Evolutionary conservation across 2,797 vertebrate species (phyloP).

Genomic region (Notoglanidium macrostoma): DNA sequence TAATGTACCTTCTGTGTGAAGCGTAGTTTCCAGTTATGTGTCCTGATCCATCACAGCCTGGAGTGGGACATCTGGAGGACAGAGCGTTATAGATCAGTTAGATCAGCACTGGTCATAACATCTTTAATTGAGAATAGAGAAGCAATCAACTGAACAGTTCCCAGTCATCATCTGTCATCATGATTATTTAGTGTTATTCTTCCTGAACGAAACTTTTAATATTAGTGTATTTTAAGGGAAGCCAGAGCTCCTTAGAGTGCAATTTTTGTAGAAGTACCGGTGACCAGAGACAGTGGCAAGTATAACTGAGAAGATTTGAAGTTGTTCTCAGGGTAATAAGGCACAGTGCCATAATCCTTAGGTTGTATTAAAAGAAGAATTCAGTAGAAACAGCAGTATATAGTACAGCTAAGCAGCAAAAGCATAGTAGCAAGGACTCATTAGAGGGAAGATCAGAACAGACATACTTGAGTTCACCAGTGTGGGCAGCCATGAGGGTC

Average conservation of each 20-base stretch:
- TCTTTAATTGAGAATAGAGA: background rate
- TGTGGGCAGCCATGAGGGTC: constrained; percentile 99
- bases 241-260: background rate
- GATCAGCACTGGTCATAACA: background rate
- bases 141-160: background rate
- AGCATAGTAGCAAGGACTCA: constrained; percentile 23
- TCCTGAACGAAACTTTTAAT: background rate
- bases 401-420: constrained; percentile 32
- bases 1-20: constrained; percentile 90
- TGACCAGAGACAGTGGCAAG: background rate
- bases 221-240: background rate
- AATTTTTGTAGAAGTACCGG: background rate
- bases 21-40: constrained; percentile 99
- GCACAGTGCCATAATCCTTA: background rate
- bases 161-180: background rate
- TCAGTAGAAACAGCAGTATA: constrained; percentile 39
- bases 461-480: constrained; percentile 99
- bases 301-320: background rate
- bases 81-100: constrained; percentile 38
- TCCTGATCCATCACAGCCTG: constrained; percentile 96
- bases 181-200: background rate
- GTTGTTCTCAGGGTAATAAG: background rate
- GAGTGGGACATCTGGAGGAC: constrained; percentile 91
- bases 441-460: constrained; percentile 68
- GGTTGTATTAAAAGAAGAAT: constrained; percentile 4